Evolutionary conservation across 2,113 vertebrate genomes (phyloP).

Genomic region (Rhineura floridana): DNA sequence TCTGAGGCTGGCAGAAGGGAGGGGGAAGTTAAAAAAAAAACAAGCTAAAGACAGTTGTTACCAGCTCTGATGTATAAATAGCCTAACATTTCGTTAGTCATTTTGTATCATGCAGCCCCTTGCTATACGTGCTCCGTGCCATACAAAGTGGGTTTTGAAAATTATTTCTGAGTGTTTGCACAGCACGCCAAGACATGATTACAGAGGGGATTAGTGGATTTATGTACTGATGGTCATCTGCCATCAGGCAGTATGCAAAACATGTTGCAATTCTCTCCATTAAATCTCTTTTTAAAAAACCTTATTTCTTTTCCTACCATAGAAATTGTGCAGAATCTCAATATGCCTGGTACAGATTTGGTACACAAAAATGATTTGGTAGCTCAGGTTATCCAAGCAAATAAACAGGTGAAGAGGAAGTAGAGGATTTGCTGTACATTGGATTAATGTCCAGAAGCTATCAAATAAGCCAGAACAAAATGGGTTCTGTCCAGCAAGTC

Average conservation of each 20-base stretch:
- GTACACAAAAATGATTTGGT: conserved; percentile 39
- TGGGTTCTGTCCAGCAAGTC: conserved; percentile 14
- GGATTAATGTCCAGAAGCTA: conserved; percentile 56
- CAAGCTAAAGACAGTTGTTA: conserved; percentile 53
- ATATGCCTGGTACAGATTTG: conserved; percentile 32
- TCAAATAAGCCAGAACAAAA: conserved; percentile 57
- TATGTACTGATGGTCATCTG: conserved; percentile 54
- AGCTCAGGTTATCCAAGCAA: conserved; percentile 43
- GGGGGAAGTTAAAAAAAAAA: background rate
- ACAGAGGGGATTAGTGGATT: conserved; percentile 65
- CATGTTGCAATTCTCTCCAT: conserved; percentile 48
- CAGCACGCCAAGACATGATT: conserved; percentile 56
- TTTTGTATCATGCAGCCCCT: conserved; percentile 49
- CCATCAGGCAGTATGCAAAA: conserved; percentile 50
- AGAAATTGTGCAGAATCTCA: conserved; percentile 24
- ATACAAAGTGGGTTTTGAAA: conserved; percentile 62
- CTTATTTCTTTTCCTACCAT: conserved; percentile 29
- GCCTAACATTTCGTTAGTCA: conserved; percentile 61
- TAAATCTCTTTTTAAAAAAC: conserved; percentile 42
- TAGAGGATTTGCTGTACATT: conserved; percentile 49
- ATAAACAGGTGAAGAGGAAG: conserved; percentile 24
- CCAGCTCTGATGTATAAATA: conserved; percentile 56
- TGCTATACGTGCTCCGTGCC: conserved; percentile 11
- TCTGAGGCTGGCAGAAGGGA: conserved; percentile 6
- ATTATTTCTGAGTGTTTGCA: conserved; percentile 59